Base-by-base conservation (phyloP, 2,113 vertebrate genomes). In the Mormyrus lacerda region DNA sequence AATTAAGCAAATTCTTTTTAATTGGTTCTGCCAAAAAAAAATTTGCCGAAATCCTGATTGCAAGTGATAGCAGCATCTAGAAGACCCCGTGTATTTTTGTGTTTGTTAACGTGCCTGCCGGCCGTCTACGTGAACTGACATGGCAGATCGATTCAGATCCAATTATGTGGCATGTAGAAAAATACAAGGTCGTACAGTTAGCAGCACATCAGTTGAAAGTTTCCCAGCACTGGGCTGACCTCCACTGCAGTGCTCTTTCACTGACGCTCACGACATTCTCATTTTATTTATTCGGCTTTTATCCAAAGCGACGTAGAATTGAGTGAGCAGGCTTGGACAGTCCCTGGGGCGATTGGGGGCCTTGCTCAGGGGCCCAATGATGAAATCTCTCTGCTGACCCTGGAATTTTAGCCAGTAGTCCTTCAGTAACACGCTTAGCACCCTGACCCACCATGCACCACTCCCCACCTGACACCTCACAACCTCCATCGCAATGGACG, bases 11-110 rank as follows among this genome's bases (percentile, higher is more conserved):
- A 61, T 89, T 55, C 44, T 35, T 83, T 53, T 87, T 91, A 90
- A 91, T 91, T 89, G 90, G 89, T 88, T 91, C 69, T 89, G 89
- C 69, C 90, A 89, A 91, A 89, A 73, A 90, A 89, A 87, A 87
- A 83, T n/a, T n/a, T 55, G 89, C 51, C 47, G 73, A 89, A 87
- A 90, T 89, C 84, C 51, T 58, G 58, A 79, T 79, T 79, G 73
- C 6, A 79, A 42, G 73, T 42, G 73, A 79, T 79, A 39, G 73
- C 35, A 39, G 69, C 4, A 42, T 76, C 4, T 15, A 79, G 73
- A 79, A 39, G 35, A 84, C 48, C 4, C 15, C 47, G 13, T 55
- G 39, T 58, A 24, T 76, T 35, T 53, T 19, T n/a, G 11, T 48
- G 39, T 88, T 61, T 13, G 4, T 39, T 69, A 51, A 85, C 65